Conservation (phyloP, 2,797 vertebrate genomes). For the Lateolabrax maculatus region DNA sequence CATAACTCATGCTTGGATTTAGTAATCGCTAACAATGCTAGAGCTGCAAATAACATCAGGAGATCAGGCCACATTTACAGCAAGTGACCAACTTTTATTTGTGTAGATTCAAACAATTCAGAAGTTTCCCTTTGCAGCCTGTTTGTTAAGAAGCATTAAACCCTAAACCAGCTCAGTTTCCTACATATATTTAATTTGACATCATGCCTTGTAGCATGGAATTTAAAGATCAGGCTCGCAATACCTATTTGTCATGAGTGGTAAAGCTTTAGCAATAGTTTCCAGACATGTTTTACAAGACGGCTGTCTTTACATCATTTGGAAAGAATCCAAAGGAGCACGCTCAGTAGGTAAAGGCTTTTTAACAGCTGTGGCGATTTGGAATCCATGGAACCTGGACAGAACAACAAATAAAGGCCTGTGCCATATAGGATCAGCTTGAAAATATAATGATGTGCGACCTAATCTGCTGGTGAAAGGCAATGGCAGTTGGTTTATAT, state of each 20-base stretch:
- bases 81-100: conserved; percentile 27
- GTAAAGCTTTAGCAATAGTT: conserved; percentile 53
- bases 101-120: background rate
- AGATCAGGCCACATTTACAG: background rate
- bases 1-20: conserved; percentile 35
- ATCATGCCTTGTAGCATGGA: conserved; percentile 21
- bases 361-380: conserved; percentile 60
- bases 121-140: background rate
- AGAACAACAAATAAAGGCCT: conserved; percentile 59
- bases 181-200: conserved; percentile 37
- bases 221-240: conserved; percentile 59
- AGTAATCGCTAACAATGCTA: conserved; percentile 14
- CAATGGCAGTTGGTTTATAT: conserved; percentile 20
- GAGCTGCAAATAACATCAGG: conserved; percentile 38
- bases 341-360: conserved; percentile 34
- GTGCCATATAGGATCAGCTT: conserved; percentile 15
- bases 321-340: conserved; percentile 75
- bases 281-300: conserved; percentile 71
- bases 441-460: conserved; percentile 60
- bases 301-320: conserved; percentile 69
- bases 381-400: conserved; percentile 51
- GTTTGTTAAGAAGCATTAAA: conserved; percentile 25
- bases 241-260: conserved; percentile 45
- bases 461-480: conserved; percentile 42
- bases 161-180: background rate